Evolutionary conservation across 2,888 invertebrate genomes (phyloP), one percentile per base, ranked within the genome.

Genomic region (Physocephala rufipes): DNA sequence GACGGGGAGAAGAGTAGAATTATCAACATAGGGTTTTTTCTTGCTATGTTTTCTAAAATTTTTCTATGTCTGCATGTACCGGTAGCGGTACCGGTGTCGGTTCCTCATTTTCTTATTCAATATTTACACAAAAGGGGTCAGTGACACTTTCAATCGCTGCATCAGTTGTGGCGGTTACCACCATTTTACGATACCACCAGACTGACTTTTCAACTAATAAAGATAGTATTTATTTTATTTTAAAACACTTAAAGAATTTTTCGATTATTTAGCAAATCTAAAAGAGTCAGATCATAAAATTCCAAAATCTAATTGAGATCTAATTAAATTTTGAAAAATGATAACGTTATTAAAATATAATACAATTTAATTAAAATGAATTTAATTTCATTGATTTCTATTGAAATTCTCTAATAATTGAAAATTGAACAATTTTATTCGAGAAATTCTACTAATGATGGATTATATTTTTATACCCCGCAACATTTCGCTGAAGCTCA

Each of bases 121-220:
- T 83, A 85, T 84, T 85, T 83, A 78, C 81, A 83, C 83, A 80
- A 82, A 82, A 83, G 80, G n/a, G 84, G 84, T 84, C 84, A 84
- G 79, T 81, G 80, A 81, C 84, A 83, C 79, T 78, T 78, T 77
- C 66, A 66, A 71, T 70, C 65, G 36, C 62, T 53, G 61, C 58
- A 59, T 24, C 43, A 58, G 53, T 28, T 62, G 43, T 63, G 63
- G 21, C 55, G 9, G 15, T 26, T 55, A 24, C 13, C 21, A 24
- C 7, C 55, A 2, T 55, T 9, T 55, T 2, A 21, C 55, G 24
- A 21, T 15, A 13, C 55, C 13, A 13, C 26, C 24, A 21, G 24
- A 21, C n/a, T n/a, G n/a, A n/a, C 36, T 36, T 9, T 36, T 36
- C 36, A 36, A 36, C 36, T 36, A 36, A 36, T 36, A 7, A 7